A percentile compares a stretch with the other conserved stretches of the same genome.
Evolutionary conservation across 1,140 invertebrate species (phyloP).

Genomic region (Drosophila nigromelanica): DNA sequence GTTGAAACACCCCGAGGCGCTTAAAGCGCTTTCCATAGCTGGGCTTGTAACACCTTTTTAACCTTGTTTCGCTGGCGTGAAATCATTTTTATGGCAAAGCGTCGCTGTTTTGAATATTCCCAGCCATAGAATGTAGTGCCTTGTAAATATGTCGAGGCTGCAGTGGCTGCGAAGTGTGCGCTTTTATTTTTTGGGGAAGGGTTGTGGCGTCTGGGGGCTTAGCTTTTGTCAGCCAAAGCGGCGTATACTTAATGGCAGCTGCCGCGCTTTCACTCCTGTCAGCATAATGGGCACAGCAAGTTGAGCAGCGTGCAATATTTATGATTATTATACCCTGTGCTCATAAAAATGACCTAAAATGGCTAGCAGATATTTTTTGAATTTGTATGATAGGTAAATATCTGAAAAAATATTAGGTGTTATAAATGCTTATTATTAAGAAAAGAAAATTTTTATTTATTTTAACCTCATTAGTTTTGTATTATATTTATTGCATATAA

Average conservation of each 20-base stretch:
- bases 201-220: slow-evolving; percentile 14
- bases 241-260: slow-evolving; percentile 63
- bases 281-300: slow-evolving; percentile 48
- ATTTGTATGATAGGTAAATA: too few relatives aligned
- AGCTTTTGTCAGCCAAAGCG: slow-evolving; percentile 57
- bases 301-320: slow-evolving; percentile 67
- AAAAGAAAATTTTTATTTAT: too few relatives aligned
- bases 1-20: slow-evolving; percentile 50
- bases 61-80: slow-evolving; percentile 70
- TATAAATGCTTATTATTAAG: too few relatives aligned
- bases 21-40: slow-evolving; percentile 37
- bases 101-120: slow-evolving; percentile 63
- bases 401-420: too few relatives aligned
- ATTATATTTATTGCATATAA: too few relatives aligned
- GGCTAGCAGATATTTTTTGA: not conserved
- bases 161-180: slow-evolving; percentile 18
- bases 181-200: slow-evolving; percentile 33
- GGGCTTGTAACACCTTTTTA: slow-evolving; percentile 66
- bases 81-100: slow-evolving; percentile 69
- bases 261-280: slow-evolving; percentile 38
- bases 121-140: slow-evolving; percentile 56
- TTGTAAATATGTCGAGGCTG: slow-evolving; percentile 61
- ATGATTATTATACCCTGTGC: slow-evolving; percentile 67
- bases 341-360: not conserved
- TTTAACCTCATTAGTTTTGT: too few relatives aligned